Evolutionary conservation across 2,888 invertebrate genomes (phyloP).

Genomic region (Auanema freiburgensis): DNA sequence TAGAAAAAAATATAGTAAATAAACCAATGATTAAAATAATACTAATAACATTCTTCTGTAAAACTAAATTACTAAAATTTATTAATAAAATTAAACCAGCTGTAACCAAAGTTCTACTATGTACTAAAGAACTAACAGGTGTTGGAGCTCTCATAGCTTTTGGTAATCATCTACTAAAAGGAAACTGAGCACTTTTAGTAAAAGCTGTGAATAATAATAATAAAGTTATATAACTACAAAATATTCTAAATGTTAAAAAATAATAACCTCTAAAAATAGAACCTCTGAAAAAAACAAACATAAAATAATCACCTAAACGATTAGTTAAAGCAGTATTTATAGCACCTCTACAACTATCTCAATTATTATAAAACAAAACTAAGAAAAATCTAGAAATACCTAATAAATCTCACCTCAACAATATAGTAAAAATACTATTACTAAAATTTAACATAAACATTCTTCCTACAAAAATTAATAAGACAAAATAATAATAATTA

Average conservation of each 20-base stretch:
- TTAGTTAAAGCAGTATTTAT: constrained; percentile 77
- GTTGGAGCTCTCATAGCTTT: constrained; percentile 79
- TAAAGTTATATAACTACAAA: constrained; percentile 60
- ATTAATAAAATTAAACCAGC: constrained; percentile 71
- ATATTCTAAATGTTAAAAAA: constrained; percentile 64
- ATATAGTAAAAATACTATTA: constrained; percentile 45
- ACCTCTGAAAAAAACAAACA: constrained; percentile 69
- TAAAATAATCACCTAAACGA: constrained; percentile 76
- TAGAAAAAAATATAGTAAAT: constrained; percentile 51
- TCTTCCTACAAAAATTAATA: constrained; percentile 44
- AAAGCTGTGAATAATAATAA: constrained; percentile 70
- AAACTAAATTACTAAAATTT: constrained; percentile 63
- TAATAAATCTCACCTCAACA: constrained; percentile 44
- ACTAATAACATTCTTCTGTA: constrained; percentile 76
- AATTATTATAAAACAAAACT: constrained; percentile 51
- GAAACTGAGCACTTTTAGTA: constrained; percentile 81
- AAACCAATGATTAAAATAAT: constrained; percentile 67
- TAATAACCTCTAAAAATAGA: constrained; percentile 67
- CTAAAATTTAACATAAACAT: constrained; percentile 50
- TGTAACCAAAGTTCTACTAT: constrained; percentile 80
- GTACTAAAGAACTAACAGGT: constrained; percentile 77
- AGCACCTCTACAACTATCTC: constrained; percentile 45
- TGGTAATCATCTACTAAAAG: constrained; percentile 78
- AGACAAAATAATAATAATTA: constrained; percentile 50
- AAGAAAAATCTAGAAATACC: constrained; percentile 47